Percentiles rank a stretch among this genome's conserved stretches.
These are phyloP conservation scores for Tyrophagus putrescentiae DNA, from an alignment of 1,140 invertebrate genomes.

Conservation along the genomic window DNA sequence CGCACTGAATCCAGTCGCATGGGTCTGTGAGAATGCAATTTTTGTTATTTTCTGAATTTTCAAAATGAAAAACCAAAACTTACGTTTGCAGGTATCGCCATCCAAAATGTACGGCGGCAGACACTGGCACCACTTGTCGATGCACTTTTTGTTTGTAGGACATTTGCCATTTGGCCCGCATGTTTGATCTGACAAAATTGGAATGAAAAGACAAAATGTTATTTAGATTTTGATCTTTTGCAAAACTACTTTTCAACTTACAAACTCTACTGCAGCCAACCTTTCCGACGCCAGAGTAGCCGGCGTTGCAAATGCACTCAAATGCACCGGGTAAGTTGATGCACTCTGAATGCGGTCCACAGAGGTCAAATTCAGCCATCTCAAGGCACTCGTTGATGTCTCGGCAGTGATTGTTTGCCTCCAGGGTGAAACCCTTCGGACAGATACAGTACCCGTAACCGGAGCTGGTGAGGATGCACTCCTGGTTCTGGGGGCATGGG, in stretches of 20 bases:
- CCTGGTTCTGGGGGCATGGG: slow-evolving; percentile 29
- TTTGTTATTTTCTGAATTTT: not conserved
- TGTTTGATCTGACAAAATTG: slow-evolving; percentile 44
- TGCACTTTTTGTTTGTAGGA: slow-evolving; percentile 67
- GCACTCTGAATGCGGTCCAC: slow-evolving; percentile 28
- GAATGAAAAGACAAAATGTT: slow-evolving; percentile 19
- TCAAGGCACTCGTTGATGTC: slow-evolving; percentile 64
- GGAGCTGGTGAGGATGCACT: slow-evolving; percentile 28
- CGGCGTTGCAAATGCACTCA: slow-evolving; percentile 60
- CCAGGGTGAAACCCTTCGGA: slow-evolving; percentile 51
- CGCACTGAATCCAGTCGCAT: slow-evolving; percentile 57
- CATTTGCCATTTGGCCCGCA: slow-evolving; percentile 53
- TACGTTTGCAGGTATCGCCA: slow-evolving; percentile 28
- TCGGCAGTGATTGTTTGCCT: slow-evolving; percentile 34
- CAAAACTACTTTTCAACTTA: too few relatives aligned
- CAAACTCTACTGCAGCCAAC: slow-evolving; percentile 24
- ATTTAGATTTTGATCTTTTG: not conserved
- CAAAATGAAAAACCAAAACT: slow-evolving; percentile 19
- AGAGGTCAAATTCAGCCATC: slow-evolving; percentile 27
- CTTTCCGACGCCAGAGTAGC: slow-evolving; percentile 65
- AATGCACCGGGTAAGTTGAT: slow-evolving; percentile 29
- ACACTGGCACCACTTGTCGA: slow-evolving; percentile 39
- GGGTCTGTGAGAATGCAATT: slow-evolving; percentile 40
- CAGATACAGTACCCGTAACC: slow-evolving; percentile 52
- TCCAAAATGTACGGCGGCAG: slow-evolving; percentile 27